These are phyloP conservation scores for Rhincodon typus DNA, from an alignment of 2,797 vertebrate genomes.

Conservation along the genomic window DNA sequence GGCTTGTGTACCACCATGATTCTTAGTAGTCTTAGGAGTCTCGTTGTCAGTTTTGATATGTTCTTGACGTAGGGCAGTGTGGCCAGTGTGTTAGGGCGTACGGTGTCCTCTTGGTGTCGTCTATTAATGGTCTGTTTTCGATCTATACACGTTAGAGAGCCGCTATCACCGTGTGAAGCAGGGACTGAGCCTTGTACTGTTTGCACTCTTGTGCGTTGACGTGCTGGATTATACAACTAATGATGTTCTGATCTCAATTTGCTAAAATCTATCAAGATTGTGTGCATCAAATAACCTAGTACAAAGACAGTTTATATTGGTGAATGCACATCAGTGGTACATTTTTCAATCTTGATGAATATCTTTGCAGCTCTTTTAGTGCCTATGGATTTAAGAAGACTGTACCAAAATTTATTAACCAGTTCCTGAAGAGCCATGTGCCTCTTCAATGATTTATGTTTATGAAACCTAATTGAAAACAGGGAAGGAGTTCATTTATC, in stretches of 20 bases:
- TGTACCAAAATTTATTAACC: background rate
- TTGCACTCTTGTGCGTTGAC: background rate
- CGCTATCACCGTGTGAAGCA: background rate
- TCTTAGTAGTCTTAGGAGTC: too few relatives aligned
- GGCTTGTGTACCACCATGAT: too few relatives aligned
- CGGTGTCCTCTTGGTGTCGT: too few relatives aligned
- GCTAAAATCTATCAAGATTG: background rate
- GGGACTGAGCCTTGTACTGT: background rate
- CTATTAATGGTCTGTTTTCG: background rate
- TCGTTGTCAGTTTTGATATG: too few relatives aligned
- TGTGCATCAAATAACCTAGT: background rate
- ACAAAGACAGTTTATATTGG: too few relatives aligned
- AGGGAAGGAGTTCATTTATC: background rate
- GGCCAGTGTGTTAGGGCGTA: too few relatives aligned
- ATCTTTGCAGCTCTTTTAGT: background rate
- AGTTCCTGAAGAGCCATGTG: background rate
- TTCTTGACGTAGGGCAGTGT: too few relatives aligned
- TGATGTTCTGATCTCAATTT: background rate
- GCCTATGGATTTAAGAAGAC: background rate
- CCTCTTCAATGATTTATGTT: background rate
- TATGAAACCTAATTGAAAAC: background rate
- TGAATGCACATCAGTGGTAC: too few relatives aligned
- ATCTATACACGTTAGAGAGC: background rate
- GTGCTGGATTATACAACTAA: background rate
- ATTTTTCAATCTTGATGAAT: background rate